Evolutionary conservation across 2,888 invertebrate species (phyloP).

Genomic region (Parascotia fuliginaria): DNA sequence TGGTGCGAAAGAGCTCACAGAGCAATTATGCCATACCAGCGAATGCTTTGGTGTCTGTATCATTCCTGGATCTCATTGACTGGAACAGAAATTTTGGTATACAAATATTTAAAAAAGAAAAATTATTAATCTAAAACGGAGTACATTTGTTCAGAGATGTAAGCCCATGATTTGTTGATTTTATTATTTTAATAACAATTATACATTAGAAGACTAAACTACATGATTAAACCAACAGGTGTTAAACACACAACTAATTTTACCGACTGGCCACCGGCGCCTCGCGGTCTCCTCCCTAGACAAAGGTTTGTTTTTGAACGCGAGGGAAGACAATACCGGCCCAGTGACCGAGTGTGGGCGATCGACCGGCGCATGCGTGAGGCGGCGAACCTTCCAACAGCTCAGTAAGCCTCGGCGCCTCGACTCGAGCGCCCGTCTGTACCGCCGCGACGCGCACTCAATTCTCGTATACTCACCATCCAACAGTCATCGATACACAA

Average conservation of each 20-base stretch:
- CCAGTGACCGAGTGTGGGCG: conserved; percentile 80
- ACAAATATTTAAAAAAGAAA: too few species aligned
- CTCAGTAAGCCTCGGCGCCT: conserved; percentile 53
- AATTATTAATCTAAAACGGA: too few species aligned
- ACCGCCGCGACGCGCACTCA: conserved; percentile 30
- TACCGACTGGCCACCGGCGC: conserved; percentile 66
- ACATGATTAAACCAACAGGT: conserved; percentile 66
- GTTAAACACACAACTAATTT: conserved; percentile 66
- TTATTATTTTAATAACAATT: conserved; percentile 19
- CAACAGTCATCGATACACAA: conserved; percentile 27
- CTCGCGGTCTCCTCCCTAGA: conserved; percentile 75
- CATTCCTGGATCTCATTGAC: too few species aligned
- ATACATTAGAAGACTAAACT: conserved; percentile 32
- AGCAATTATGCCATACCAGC: too few species aligned
- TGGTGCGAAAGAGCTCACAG: too few species aligned
- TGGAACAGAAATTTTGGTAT: too few species aligned
- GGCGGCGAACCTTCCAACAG: conserved; percentile 49
- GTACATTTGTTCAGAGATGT: too few species aligned
- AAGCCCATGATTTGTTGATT: too few species aligned
- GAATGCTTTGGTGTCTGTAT: too few species aligned
- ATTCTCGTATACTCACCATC: conserved; percentile 29
- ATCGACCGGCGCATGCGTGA: conserved; percentile 83
- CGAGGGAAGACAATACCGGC: conserved; percentile 65
- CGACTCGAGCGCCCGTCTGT: conserved; percentile 51
- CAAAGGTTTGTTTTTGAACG: conserved; percentile 80